Evolutionary conservation across 2,113 vertebrate genomes (phyloP).

Genomic region (Catharus fuscescens): DNA sequence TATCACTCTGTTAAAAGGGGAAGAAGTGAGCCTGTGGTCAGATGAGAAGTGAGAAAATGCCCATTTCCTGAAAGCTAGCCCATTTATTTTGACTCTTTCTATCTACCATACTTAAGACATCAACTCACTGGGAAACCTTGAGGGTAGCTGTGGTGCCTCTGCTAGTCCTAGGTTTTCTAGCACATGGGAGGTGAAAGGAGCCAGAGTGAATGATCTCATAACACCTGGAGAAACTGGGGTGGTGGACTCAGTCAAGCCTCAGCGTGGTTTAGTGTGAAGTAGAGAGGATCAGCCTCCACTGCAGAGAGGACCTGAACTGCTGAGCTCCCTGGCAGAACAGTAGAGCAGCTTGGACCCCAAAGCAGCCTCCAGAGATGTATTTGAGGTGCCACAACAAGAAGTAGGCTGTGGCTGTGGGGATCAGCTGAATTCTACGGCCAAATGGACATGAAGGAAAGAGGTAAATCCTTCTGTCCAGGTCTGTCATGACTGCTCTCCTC

Average conservation of each 20-base stretch:
- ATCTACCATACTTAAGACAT: not conserved
- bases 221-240: not conserved
- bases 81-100: not conserved
- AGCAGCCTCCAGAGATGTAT: not conserved
- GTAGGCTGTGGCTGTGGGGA: not conserved
- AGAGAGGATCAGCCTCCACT: not conserved
- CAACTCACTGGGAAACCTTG: not conserved
- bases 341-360: not conserved
- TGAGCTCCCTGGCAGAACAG: not conserved
- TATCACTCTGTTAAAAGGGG: not conserved
- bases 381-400: not conserved
- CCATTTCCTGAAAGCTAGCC: not conserved
- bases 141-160: not conserved
- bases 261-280: not conserved
- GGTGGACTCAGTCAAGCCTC: not conserved
- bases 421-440: not conserved
- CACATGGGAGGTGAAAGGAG: not conserved
- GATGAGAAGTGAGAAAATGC: slow-evolving; percentile 15
- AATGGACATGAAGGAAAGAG: not conserved
- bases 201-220: not conserved
- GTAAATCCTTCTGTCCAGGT: not conserved
- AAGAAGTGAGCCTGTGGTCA: not conserved
- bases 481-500: not conserved
- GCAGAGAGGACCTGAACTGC: not conserved
- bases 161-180: not conserved